Evolutionary conservation across 2,797 vertebrate genomes (phyloP).

Genomic region (Pygocentrus nattereri): DNA sequence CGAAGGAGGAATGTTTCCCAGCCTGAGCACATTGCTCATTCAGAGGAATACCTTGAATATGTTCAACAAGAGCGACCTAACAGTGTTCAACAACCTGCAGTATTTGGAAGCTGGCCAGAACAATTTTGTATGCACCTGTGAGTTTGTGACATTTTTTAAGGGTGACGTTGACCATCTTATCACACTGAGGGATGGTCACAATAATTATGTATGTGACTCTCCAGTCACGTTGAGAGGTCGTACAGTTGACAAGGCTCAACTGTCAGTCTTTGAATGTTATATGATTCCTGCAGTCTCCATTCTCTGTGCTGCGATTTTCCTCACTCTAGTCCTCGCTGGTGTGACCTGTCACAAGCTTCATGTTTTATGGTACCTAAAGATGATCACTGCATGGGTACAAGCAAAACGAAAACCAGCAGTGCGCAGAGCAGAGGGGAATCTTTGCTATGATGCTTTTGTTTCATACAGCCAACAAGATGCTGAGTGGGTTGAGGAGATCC

Average conservation of each 20-base stretch:
- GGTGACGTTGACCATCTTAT: background rate
- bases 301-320: constrained; percentile 65
- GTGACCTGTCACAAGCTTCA: constrained; percentile 73
- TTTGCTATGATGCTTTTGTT: constrained; percentile 81
- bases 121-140: constrained; percentile 82
- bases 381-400: constrained; percentile 83
- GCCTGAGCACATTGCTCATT: constrained; percentile 67
- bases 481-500: constrained; percentile 82
- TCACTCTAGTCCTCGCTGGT: constrained; percentile 57
- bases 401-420: constrained; percentile 77
- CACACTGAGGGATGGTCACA: constrained; percentile 70
- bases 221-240: constrained; percentile 71
- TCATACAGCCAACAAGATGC: constrained; percentile 84
- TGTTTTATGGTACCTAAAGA: constrained; percentile 79
- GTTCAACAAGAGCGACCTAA: constrained; percentile 72
- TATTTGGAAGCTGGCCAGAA: constrained; percentile 76
- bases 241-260: constrained; percentile 54
- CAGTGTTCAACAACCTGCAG: constrained; percentile 65
- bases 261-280: constrained; percentile 75
- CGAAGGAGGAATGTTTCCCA: constrained; percentile 62
- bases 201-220: constrained; percentile 78
- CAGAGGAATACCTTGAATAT: constrained; percentile 73
- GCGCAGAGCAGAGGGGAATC: constrained; percentile 31
- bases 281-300: constrained; percentile 61
- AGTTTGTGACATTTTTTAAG: constrained; percentile 76